These are phyloP conservation scores for Eulemur mongoz DNA, from an alignment of 2,797 vertebrate genomes.

Conservation along the genomic window DNA sequence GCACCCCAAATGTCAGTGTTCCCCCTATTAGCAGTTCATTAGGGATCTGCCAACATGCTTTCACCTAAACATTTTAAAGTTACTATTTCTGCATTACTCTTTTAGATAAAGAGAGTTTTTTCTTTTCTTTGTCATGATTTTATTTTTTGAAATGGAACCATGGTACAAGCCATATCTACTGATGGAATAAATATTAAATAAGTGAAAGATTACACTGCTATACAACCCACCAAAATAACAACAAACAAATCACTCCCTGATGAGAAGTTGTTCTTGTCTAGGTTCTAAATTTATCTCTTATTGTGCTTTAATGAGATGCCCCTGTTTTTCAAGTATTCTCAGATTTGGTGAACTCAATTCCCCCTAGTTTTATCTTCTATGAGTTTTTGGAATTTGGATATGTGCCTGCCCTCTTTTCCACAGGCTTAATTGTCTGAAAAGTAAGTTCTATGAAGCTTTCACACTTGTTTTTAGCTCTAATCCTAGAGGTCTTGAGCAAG, in stretches of 20 bases:
- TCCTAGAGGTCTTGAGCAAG: neutral
- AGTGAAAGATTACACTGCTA: constrained; percentile 91
- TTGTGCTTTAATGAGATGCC: neutral
- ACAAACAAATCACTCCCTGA: neutral
- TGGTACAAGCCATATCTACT: constrained; percentile 93
- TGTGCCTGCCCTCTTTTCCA: neutral
- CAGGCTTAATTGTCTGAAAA: neutral
- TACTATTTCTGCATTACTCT: neutral
- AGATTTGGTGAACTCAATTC: neutral
- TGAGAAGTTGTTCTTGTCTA: neutral
- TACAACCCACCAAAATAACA: constrained; percentile 86
- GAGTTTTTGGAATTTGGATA: neutral
- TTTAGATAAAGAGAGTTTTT: neutral
- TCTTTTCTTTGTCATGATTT: neutral
- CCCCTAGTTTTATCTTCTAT: neutral
- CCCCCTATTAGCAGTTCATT: neutral
- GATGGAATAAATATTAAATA: constrained; percentile 92
- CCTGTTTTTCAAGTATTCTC: neutral
- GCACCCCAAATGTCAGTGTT: neutral
- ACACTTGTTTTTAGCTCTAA: neutral
- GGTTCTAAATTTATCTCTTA: neutral
- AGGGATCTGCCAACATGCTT: neutral
- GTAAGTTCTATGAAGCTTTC: neutral
- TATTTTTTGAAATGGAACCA: constrained; percentile 90
- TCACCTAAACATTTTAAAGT: neutral